A percentile compares a stretch with the other conserved stretches of the same genome.
Evolutionary conservation across 2,797 vertebrate genomes (phyloP).

Genomic region (Lepus oiostolus): DNA sequence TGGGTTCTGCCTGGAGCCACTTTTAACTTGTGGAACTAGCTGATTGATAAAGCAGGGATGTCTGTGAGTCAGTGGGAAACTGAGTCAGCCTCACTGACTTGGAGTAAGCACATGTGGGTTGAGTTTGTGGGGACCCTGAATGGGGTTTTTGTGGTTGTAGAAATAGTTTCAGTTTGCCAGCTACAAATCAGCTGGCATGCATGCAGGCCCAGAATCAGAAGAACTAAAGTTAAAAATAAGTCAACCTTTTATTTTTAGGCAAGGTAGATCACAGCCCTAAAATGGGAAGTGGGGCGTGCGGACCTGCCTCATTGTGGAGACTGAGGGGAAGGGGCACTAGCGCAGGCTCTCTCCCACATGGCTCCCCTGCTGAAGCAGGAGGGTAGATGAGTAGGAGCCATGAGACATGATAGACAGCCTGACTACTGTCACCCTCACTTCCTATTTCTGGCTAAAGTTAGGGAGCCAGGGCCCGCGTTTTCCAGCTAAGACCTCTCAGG

Average conservation of each 20-base stretch:
- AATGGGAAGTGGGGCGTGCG: background rate
- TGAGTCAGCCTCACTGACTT: slow-evolving; percentile 70
- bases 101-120: slow-evolving; percentile 40
- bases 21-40: slow-evolving; percentile 51
- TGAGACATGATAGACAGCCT: background rate
- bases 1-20: background rate
- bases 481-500: background rate
- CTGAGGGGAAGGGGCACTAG: background rate
- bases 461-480: background rate
- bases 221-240: slow-evolving; percentile 74
- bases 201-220: slow-evolving; percentile 56
- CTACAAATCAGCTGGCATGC: slow-evolving; percentile 64
- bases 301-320: background rate
- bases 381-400: background rate
- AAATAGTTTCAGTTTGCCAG: slow-evolving; percentile 67
- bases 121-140: slow-evolving; percentile 35
- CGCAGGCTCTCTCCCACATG: background rate
- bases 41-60: background rate
- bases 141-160: slow-evolving; percentile 32
- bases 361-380: background rate
- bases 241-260: slow-evolving; percentile 61
- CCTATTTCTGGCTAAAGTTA: background rate
- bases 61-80: slow-evolving; percentile 70
- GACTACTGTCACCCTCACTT: background rate
- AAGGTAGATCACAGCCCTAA: slow-evolving; percentile 49